Evolutionary conservation across 2,888 invertebrate species (phyloP).

Genomic region (Conistra vaccinii): DNA sequence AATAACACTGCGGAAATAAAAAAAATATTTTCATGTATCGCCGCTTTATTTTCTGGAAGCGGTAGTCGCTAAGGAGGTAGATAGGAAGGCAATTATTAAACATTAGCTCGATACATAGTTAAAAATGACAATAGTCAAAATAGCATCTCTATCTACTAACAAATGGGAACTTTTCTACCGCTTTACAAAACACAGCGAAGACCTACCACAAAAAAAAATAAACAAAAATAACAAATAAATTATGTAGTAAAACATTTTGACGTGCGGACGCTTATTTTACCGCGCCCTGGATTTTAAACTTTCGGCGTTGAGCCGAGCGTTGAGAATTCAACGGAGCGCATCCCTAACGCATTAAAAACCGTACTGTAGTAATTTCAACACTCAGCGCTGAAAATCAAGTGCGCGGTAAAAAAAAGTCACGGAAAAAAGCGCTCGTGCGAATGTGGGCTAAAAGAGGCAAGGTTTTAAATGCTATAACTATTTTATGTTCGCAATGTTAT

Average conservation of each 20-base stretch:
- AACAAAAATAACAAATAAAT: constrained; percentile 10
- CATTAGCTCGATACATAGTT: constrained; percentile 20
- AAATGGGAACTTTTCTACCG: constrained; percentile 9
- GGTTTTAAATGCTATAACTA: constrained; percentile 44
- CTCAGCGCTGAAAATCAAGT: background rate
- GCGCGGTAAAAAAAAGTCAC: background rate
- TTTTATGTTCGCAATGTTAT: constrained; percentile 66
- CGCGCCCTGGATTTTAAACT: background rate
- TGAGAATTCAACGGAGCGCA: no score
- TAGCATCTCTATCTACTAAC: constrained; percentile 29
- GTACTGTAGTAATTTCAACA: background rate
- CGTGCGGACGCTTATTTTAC: background rate
- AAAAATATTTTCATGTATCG: constrained; percentile 20
- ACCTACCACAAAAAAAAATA: constrained; percentile 24
- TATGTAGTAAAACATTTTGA: constrained; percentile 25
- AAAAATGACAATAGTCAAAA: constrained; percentile 23
- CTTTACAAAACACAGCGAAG: constrained; percentile 14
- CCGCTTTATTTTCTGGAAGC: constrained; percentile 7
- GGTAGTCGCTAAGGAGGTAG: constrained; percentile 31
- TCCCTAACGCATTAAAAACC: background rate
- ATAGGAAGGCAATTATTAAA: constrained; percentile 23
- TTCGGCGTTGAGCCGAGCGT: background rate
- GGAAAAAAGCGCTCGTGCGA: background rate
- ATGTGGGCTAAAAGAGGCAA: constrained; percentile 12
- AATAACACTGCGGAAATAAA: constrained; percentile 68